Percentiles rank a stretch among this genome's conserved stretches.
These are phyloP conservation scores for Piprites chloris DNA, from an alignment of 2,113 vertebrate species.

Conservation along the genomic window DNA sequence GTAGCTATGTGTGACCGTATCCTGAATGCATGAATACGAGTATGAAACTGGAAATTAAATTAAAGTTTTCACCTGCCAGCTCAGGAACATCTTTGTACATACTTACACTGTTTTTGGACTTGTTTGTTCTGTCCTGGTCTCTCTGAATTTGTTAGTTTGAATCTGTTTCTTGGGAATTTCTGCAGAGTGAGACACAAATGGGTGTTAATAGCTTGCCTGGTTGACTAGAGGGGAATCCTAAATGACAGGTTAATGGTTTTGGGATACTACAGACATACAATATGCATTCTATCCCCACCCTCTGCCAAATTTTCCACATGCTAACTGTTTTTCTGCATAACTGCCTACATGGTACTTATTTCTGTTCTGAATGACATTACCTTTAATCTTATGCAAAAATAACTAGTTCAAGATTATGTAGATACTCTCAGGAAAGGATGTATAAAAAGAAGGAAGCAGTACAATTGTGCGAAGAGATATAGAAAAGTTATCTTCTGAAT, in stretches of 20 bases:
- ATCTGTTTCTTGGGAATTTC: not conserved
- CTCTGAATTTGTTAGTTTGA: not conserved
- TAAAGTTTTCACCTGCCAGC: not conserved
- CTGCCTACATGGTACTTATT: not conserved
- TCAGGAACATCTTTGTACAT: not conserved
- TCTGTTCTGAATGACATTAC: not conserved
- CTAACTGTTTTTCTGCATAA: not conserved
- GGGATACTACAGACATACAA: not conserved
- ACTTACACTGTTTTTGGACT: not conserved
- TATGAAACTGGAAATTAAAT: not conserved
- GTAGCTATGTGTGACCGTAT: not conserved
- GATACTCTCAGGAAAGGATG: not conserved
- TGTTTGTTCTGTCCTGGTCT: not conserved
- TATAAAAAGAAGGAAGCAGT: not conserved
- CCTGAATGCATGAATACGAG: not conserved
- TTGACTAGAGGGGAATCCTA: not conserved
- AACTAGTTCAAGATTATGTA: not conserved
- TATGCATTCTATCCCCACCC: not conserved
- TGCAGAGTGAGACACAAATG: not conserved
- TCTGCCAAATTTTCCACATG: not conserved
- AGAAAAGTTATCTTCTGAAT: not conserved
- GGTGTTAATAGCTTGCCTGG: not conserved
- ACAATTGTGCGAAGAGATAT: not conserved
- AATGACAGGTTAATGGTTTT: not conserved
- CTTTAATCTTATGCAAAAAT: not conserved